Percentiles rank a stretch among this genome's conserved stretches.
These are phyloP conservation scores for Sinocyclocheilus anshuiensis DNA, from an alignment of 2,113 vertebrate genomes.

Conservation along the genomic window DNA sequence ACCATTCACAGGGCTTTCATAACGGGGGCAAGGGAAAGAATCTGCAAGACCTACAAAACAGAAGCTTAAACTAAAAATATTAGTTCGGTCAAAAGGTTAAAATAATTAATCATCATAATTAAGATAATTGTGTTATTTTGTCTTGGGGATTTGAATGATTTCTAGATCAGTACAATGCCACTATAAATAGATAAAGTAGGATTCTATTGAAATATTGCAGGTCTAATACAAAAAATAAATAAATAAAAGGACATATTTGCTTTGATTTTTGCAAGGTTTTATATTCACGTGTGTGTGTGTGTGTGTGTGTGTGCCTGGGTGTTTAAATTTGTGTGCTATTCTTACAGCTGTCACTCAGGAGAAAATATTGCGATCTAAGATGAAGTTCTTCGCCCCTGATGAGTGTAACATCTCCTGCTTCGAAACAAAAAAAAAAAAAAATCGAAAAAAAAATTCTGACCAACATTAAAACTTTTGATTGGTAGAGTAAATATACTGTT, in stretches of 20 bases:
- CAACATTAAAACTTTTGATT: no score
- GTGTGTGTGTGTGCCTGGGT: not conserved
- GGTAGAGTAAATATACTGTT: no score
- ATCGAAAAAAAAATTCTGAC: no score
- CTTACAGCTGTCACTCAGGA: constrained; percentile 33
- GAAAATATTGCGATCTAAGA: constrained; percentile 45
- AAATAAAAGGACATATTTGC: not conserved
- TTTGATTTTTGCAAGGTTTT: not conserved
- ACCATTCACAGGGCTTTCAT: not conserved
- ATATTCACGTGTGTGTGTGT: not conserved
- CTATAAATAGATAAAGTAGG: no score
- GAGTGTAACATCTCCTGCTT: constrained; percentile 47
- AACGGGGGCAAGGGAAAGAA: not conserved
- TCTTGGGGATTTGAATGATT: no score
- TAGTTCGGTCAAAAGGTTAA: no score
- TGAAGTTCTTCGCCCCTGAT: constrained; percentile 27
- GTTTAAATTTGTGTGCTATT: constrained; percentile 5
- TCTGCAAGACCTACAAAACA: not conserved
- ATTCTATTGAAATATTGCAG: not conserved
- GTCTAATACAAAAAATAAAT: not conserved
- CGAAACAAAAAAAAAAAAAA: no score
- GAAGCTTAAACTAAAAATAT: not conserved
- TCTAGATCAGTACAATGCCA: no score
- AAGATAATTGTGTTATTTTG: no score
- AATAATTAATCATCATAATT: no score